These are phyloP conservation scores for Phortica magna DNA, from an alignment of 2,888 invertebrate genomes.

Conservation along the genomic window DNA sequence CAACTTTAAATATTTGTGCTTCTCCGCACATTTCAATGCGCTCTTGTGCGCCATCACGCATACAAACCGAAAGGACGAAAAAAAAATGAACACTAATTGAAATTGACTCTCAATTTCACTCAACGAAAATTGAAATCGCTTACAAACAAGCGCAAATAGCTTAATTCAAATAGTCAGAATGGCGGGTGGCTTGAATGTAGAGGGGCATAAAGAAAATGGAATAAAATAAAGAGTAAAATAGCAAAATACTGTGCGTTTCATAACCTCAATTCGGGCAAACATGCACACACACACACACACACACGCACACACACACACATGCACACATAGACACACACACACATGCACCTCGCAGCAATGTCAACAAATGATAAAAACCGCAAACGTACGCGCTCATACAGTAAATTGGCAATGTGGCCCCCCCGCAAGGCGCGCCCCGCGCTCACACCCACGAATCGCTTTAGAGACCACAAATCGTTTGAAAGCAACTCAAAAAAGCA, in stretches of 20 bases:
- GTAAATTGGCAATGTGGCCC: slow-evolving; percentile 1
- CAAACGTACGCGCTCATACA: slow-evolving; percentile 24
- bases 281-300: slow-evolving; percentile 28
- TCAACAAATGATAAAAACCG: slow-evolving; percentile 34
- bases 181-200: too few species aligned
- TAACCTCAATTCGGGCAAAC: neutral
- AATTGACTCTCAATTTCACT: slow-evolving; percentile 17
- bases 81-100: slow-evolving; percentile 8
- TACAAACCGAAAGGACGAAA: neutral
- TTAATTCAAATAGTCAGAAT: slow-evolving; percentile 13
- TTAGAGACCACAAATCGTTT: too few species aligned
- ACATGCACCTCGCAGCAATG: slow-evolving; percentile 23
- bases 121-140: slow-evolving; percentile 10
- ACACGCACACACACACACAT: slow-evolving; percentile 24
- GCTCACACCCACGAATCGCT: neutral
- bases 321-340: slow-evolving; percentile 7
- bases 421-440: neutral
- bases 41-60: too few species aligned
- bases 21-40: too few species aligned
- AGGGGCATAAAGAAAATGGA: too few species aligned
- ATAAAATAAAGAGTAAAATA: neutral
- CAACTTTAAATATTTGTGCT: neutral
- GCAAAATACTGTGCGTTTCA: neutral
- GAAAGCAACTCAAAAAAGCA: too few species aligned
- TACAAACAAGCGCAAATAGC: slow-evolving; percentile 20